Evolutionary conservation across 2,113 vertebrate species (phyloP).

Genomic region (Sylvia atricapilla): DNA sequence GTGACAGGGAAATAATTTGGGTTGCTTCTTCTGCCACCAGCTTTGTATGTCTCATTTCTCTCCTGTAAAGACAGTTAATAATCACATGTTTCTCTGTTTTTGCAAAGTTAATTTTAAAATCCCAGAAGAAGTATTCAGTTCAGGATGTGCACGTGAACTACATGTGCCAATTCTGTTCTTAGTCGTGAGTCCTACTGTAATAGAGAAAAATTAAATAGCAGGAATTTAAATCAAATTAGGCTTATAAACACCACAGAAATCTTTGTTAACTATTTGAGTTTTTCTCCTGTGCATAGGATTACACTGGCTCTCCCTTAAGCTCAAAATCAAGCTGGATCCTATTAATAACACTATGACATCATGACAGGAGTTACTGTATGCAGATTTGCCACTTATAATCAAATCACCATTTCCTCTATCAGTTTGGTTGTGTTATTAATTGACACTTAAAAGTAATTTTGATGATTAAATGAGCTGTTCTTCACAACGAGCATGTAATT

Average conservation of each 20-base stretch:
- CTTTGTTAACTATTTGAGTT: neutral
- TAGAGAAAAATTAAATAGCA: neutral
- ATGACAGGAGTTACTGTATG: neutral
- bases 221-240: neutral
- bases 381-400: constrained; percentile 36
- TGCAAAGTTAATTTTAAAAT: neutral
- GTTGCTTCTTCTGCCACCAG: neutral
- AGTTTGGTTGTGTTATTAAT: constrained; percentile 28
- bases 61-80: neutral
- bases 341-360: neutral
- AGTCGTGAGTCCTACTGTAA: fast-evolving
- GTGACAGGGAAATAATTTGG: neutral
- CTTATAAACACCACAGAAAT: neutral
- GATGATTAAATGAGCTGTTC: constrained; percentile 39
- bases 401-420: constrained; percentile 21
- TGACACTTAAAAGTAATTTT: constrained; percentile 34
- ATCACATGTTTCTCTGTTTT: neutral
- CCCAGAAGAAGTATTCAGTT: neutral
- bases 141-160: neutral
- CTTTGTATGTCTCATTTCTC: neutral
- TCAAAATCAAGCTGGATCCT: neutral
- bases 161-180: neutral
- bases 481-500: neutral
- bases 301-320: neutral
- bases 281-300: neutral